A percentile compares a stretch with the other conserved stretches of the same genome.
Evolutionary conservation across 2,888 invertebrate species (phyloP).

Genomic region (Heliconius ismenius): DNA sequence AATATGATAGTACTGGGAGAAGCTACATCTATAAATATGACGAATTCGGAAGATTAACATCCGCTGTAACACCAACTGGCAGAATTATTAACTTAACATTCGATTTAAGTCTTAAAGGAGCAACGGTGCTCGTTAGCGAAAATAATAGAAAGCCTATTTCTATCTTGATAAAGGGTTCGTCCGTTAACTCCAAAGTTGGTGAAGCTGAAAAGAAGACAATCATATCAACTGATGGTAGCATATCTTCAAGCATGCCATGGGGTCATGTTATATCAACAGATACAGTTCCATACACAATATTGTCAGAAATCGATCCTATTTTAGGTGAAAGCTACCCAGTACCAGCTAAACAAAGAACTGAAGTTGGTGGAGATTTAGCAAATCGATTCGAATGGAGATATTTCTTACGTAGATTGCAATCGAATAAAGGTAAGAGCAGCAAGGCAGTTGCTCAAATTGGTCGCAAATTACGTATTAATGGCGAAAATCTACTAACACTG

Average conservation of each 20-base stretch:
- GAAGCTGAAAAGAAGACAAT: conserved; percentile 91
- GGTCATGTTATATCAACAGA: conserved; percentile 94
- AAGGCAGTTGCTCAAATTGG: conserved; percentile 92
- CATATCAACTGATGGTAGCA: conserved; percentile 91
- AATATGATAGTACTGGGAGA: conserved; percentile 93
- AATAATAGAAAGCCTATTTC: conserved; percentile 91
- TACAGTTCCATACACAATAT: conserved; percentile 93
- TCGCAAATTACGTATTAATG: conserved; percentile 92
- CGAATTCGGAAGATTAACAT: conserved; percentile 94
- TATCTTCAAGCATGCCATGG: conserved; percentile 91
- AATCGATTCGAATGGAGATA: conserved; percentile 98
- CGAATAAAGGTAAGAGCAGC: conserved; percentile 82
- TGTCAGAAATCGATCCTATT: conserved; percentile 93
- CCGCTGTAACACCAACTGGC: conserved; percentile 97
- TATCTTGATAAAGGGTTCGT: conserved; percentile 93
- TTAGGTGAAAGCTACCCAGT: conserved; percentile 95
- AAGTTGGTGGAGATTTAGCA: conserved; percentile 93
- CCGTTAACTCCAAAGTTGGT: conserved; percentile 90
- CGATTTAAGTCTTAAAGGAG: conserved; percentile 94
- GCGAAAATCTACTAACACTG: conserved; percentile 93
- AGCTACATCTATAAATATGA: conserved; percentile 97
- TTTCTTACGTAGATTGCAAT: conserved; percentile 89
- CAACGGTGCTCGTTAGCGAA: conserved; percentile 91
- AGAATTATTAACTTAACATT: conserved; percentile 93
- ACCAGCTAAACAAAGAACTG: conserved; percentile 93